Evolutionary conservation across 2,888 invertebrate genomes (phyloP).

Genomic region (Agelastica alni): DNA sequence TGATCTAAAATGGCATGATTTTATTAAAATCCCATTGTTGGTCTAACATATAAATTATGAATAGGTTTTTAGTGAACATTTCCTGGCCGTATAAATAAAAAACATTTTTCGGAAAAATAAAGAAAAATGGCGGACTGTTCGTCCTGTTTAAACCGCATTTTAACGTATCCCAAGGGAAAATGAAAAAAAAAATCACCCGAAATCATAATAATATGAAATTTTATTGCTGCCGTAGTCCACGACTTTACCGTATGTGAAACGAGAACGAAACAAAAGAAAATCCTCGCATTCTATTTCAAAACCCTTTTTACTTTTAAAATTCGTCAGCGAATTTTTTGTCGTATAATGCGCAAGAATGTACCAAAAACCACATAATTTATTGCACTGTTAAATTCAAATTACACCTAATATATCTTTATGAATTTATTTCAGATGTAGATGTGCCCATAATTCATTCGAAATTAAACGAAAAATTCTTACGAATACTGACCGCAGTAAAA

Average conservation of each 20-base stretch:
- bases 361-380: too few species aligned
- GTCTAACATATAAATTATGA: background rate
- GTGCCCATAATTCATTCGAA: too few species aligned
- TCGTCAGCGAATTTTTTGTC: slow-evolving; percentile 16
- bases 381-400: too few species aligned
- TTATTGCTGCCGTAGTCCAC: slow-evolving; percentile 9
- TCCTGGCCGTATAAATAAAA: too few species aligned
- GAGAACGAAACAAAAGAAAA: slow-evolving; percentile 12
- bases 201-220: slow-evolving; percentile 7
- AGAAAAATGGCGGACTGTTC: background rate
- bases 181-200: background rate
- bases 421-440: too few species aligned
- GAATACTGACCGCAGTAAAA: too few species aligned
- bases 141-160: background rate
- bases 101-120: background rate
- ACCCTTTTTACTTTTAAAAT: slow-evolving; percentile 3
- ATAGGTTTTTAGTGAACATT: too few species aligned
- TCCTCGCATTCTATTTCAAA: slow-evolving; percentile 2
- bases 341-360: too few species aligned
- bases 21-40: background rate
- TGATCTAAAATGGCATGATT: too few species aligned
- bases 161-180: background rate
- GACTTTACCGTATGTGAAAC: slow-evolving; percentile 3
- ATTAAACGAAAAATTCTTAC: too few species aligned
- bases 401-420: too few species aligned